phyloP scores from a whole-genome alignment of 2,113 vertebrate genomes.

The Psophia crepitans region DNA sequence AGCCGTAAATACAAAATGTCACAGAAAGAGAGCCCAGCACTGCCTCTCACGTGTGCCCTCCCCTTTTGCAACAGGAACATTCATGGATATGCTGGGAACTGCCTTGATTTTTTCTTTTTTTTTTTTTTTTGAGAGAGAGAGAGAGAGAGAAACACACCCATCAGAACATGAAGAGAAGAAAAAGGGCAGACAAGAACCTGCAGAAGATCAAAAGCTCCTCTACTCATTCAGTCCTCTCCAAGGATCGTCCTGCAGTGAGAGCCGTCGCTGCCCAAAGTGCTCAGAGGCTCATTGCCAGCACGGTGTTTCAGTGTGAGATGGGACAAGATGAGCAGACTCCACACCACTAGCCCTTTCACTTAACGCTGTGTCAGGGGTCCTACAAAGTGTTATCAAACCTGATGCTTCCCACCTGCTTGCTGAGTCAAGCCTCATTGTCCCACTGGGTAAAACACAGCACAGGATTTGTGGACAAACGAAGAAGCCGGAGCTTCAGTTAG shows the following conservation, averaged over 20 bases:
- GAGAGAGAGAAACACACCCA: not conserved
- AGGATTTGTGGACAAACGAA: not conserved
- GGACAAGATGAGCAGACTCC: not conserved
- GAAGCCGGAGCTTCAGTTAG: not conserved
- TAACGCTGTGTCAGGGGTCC: not conserved
- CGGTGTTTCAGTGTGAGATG: accelerated
- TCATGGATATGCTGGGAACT: not conserved
- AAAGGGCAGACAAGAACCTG: not conserved
- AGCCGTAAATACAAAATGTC: not conserved
- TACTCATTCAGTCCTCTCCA: not conserved
- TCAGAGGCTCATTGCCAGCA: not conserved
- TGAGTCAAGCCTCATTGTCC: not conserved
- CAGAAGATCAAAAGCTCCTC: not conserved
- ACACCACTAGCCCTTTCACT: not conserved
- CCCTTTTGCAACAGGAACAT: not conserved
- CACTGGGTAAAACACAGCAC: not conserved
- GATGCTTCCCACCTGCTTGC: not conserved
- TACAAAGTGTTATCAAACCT: not conserved
- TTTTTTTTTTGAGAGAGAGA: too few species aligned
- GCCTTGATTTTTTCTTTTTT: not conserved
- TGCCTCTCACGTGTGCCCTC: not conserved
- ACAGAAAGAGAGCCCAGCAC: not conserved
- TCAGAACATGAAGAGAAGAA: not conserved
- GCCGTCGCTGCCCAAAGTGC: not conserved
- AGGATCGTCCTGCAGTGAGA: not conserved